These are phyloP conservation scores for Antitype chi DNA, from an alignment of 2,888 invertebrate genomes.

Conservation along the genomic window DNA sequence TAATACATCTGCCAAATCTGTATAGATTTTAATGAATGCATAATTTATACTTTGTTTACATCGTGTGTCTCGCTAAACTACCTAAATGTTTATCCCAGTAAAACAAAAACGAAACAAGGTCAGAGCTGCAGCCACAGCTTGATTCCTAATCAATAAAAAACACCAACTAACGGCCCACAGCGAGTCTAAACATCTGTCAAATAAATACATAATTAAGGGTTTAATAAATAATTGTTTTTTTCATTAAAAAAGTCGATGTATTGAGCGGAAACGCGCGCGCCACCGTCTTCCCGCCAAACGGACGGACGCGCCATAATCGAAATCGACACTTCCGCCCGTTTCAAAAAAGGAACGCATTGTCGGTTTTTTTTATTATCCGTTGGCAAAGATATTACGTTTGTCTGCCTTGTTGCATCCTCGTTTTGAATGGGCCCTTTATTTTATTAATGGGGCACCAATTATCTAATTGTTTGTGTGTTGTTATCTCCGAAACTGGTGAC, in stretches of 20 bases:
- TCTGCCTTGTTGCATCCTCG: conserved; percentile 62
- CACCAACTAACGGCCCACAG: not conserved
- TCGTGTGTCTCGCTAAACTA: not conserved
- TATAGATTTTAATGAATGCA: not conserved
- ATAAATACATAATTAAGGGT: conserved; percentile 46
- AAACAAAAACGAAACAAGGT: not conserved
- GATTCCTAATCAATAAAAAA: conserved; percentile 12
- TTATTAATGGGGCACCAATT: conserved; percentile 54
- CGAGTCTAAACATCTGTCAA: conserved; percentile 49
- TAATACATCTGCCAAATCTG: not conserved
- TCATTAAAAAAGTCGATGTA: conserved; percentile 59
- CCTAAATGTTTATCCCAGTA: not conserved
- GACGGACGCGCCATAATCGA: conserved; percentile 80
- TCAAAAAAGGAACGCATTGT: conserved; percentile 79
- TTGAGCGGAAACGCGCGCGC: conserved; percentile 76
- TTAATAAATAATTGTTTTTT: conserved; percentile 43
- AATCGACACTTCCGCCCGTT: conserved; percentile 80
- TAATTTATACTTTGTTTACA: not conserved
- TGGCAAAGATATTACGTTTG: conserved; percentile 66
- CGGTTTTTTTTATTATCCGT: conserved; percentile 72
- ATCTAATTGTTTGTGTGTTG: conserved; percentile 45
- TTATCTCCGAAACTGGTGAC: conserved; percentile 28
- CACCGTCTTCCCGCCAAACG: conserved; percentile 78
- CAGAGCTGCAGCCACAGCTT: not conserved
- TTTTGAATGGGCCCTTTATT: conserved; percentile 58